Evolutionary conservation across 53 echinoderm and acorn worm genomes (phyloP).

Genomic region (Glandiceps talaboti): DNA sequence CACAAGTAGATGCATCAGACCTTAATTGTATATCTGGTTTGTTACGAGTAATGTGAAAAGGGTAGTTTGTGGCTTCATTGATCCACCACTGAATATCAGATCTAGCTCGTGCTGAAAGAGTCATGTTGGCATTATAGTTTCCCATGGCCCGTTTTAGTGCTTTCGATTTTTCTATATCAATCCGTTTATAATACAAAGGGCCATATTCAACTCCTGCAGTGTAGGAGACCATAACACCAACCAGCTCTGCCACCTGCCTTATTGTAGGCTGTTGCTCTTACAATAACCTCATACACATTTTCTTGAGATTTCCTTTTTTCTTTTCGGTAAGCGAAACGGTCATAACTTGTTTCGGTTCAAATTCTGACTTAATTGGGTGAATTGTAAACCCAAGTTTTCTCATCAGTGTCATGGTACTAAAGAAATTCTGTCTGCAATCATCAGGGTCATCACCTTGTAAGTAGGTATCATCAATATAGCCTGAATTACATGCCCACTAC

Average conservation of each 20-base stretch:
- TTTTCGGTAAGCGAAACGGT: neutral
- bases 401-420: neutral
- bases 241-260: neutral
- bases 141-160: neutral
- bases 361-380: neutral
- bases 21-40: neutral
- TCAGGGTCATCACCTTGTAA: neutral
- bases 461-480: neutral
- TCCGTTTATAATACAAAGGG: neutral
- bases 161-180: neutral
- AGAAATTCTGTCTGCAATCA: neutral
- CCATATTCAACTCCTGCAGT: neutral
- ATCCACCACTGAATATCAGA: neutral
- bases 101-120: neutral
- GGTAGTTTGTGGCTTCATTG: neutral
- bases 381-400: neutral
- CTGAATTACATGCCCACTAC: neutral
- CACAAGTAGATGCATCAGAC: neutral
- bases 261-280: neutral
- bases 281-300: neutral
- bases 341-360: neutral
- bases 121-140: neutral
- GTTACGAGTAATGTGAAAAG: neutral
- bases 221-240: neutral
- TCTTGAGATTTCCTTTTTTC: neutral